Percentiles rank a stretch among this genome's conserved stretches.
Conservation (phyloP, 2,888 invertebrate genomes). For the Cantharis flavilabris region DNA sequence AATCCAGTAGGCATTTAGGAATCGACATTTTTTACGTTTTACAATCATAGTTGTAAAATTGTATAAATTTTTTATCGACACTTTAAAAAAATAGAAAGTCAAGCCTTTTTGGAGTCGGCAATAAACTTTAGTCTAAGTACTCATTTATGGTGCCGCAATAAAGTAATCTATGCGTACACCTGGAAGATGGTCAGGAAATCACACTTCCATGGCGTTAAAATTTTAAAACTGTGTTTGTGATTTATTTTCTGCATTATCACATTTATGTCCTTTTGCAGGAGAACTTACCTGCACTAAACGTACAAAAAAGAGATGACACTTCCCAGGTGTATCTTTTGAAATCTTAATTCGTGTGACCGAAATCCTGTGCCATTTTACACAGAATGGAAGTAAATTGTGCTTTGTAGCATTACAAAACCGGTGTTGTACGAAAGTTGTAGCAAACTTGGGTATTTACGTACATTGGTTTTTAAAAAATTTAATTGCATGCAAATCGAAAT, state of each 20-base stretch:
- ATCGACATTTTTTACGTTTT: background rate
- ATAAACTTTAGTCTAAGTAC: background rate
- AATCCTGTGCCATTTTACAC: conserved; percentile 8
- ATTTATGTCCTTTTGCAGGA: conserved; percentile 24
- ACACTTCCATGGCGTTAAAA: conserved; percentile 41
- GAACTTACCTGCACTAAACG: conserved; percentile 25
- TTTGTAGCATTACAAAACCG: background rate
- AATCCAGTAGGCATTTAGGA: background rate
- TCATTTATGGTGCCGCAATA: conserved; percentile 12
- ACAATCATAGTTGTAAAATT: background rate
- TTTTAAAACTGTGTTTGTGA: conserved; percentile 26
- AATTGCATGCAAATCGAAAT: background rate
- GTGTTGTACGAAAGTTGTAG: background rate
- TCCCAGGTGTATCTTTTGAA: conserved; percentile 47
- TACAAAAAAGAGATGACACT: conserved; percentile 42
- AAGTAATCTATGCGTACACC: conserved; percentile 15
- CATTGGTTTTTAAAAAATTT: background rate
- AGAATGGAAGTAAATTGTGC: conserved; percentile 6
- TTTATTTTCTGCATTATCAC: conserved; percentile 40
- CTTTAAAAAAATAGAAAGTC: background rate
- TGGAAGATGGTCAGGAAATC: conserved; percentile 44
- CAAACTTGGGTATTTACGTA: background rate
- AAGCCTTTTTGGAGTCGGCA: background rate
- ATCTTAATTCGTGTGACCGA: conserved; percentile 47
- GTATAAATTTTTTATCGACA: background rate